Percentiles rank a stretch among this genome's conserved stretches.
Conservation (phyloP, 2,113 vertebrate species). For the Peromyscus californicus region DNA sequence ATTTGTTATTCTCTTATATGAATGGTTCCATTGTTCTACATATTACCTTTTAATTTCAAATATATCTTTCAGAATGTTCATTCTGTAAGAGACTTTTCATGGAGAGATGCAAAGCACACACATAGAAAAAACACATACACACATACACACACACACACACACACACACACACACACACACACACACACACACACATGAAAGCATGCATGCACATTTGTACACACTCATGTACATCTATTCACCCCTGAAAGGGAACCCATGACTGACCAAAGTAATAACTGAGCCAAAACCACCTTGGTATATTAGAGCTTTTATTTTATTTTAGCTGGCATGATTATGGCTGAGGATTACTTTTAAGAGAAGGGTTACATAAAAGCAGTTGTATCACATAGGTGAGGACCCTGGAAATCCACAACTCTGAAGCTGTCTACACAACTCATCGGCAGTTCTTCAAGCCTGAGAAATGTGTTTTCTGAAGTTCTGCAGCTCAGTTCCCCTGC, state of each 20-base stretch:
- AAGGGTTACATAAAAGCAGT: background rate
- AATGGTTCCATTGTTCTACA: background rate
- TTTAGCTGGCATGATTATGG: background rate
- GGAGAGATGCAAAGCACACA: background rate
- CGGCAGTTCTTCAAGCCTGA: too few species aligned
- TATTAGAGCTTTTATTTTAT: background rate
- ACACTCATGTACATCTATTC: background rate
- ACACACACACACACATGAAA: background rate
- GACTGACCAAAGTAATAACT: background rate
- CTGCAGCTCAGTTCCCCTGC: background rate
- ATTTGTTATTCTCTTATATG: background rate
- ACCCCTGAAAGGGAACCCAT: background rate
- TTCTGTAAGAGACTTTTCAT: background rate
- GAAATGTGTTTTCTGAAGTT: too few species aligned
- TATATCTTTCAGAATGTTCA: background rate
- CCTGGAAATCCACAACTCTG: background rate
- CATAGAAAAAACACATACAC: background rate
- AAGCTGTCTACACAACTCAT: background rate
- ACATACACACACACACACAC: background rate
- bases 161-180: too few species aligned
- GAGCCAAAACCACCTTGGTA: background rate
- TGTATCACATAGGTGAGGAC: background rate
- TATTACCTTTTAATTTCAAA: background rate
- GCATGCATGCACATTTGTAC: background rate
- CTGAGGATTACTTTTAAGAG: background rate